Conservation (phyloP, 2,113 vertebrate genomes). For the Ploceus nigricollis region DNA sequence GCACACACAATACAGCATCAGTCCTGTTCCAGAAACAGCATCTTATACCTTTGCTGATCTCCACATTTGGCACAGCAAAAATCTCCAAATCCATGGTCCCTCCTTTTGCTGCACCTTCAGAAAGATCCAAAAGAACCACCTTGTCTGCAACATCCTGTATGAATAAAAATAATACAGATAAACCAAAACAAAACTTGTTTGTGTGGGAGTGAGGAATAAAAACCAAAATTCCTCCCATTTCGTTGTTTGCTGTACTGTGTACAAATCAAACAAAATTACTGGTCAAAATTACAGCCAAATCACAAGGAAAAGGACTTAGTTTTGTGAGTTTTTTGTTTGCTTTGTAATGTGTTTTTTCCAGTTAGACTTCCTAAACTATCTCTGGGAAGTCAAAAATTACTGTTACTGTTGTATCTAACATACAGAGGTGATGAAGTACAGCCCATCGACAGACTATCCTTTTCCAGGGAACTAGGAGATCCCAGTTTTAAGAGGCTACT, state of each 20-base stretch:
- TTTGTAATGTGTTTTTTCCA: not conserved
- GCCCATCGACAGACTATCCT: not conserved
- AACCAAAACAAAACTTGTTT: not conserved
- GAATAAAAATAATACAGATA: not conserved
- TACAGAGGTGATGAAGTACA: not conserved
- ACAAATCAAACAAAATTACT: not conserved
- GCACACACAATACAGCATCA: not conserved
- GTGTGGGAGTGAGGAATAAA: not conserved
- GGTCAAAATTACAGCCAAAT: not conserved
- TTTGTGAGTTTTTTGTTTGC: not conserved
- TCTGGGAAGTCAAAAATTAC: not conserved
- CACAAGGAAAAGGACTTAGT: not conserved
- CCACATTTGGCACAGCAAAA: conserved; percentile 87
- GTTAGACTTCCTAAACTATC: not conserved
- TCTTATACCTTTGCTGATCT: conserved; percentile 86
- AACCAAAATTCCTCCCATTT: not conserved
- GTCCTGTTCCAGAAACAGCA: not conserved
- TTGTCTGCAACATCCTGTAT: conserved; percentile 82
- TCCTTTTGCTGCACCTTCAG: conserved; percentile 85
- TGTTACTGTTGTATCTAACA: not conserved
- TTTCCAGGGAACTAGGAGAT: not conserved
- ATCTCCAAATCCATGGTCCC: conserved; percentile 89
- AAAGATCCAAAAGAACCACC: conserved; percentile 86
- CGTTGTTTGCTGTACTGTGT: not conserved
- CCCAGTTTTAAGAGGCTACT: not conserved